These are phyloP conservation scores for Forbesichthys papilliferus DNA, from an alignment of 2,113 vertebrate species.

Conservation along the genomic window DNA sequence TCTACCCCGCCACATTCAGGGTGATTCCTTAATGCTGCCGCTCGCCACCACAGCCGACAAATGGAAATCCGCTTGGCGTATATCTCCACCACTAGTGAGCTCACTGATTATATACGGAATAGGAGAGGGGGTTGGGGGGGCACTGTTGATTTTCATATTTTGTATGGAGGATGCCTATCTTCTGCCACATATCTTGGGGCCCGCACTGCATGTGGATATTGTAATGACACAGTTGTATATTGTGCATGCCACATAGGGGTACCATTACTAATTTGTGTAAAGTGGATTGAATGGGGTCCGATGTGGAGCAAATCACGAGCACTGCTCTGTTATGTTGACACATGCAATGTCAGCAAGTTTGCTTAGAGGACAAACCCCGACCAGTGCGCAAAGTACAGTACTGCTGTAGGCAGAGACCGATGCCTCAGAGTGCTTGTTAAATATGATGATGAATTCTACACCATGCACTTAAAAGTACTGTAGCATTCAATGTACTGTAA, in stretches of 20 bases:
- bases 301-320: conserved; percentile 48
- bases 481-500: conserved; percentile 57
- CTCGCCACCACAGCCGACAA: conserved; percentile 68
- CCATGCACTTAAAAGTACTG: background rate
- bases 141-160: conserved; percentile 67
- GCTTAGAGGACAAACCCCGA: conserved; percentile 64
- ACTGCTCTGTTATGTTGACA: conserved; percentile 32
- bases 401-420: conserved; percentile 29
- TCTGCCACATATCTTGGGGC: conserved; percentile 39
- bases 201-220: conserved; percentile 68
- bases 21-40: conserved; percentile 66
- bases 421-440: background rate
- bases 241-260: conserved; percentile 52
- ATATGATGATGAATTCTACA: background rate
- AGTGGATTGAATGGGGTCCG: conserved; percentile 61
- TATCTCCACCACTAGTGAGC: conserved; percentile 63
- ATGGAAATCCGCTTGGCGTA: conserved; percentile 65
- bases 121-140: conserved; percentile 10
- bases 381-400: conserved; percentile 4
- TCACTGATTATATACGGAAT: conserved; percentile 66
- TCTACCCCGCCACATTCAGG: conserved; percentile 71
- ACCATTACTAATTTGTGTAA: conserved; percentile 74
- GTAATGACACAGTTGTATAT: conserved; percentile 66
- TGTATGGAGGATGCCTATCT: conserved; percentile 69
- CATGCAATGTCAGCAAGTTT: conserved; percentile 64